Evolutionary conservation across 2,113 vertebrate genomes (phyloP), one percentile per base, ranked within the genome.

Genomic region (Himantopus leucocephalus): DNA sequence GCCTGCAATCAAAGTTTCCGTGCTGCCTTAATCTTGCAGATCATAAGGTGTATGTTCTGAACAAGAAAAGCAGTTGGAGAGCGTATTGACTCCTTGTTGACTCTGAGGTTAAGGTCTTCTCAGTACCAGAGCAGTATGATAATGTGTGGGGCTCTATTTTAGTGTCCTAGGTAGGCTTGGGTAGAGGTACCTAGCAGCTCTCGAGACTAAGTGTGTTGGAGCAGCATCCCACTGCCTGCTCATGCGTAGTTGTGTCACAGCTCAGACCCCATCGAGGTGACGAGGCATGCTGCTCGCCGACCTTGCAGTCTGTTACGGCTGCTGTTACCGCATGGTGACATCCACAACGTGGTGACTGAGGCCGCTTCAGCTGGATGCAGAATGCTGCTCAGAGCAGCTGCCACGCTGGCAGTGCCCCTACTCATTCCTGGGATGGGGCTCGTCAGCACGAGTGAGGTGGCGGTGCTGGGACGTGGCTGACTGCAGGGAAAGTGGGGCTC

Each of bases 171-270:
- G 32, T 35, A 67, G 41, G 22, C 50, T 85, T 71, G 32, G 59
- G n/a, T 18, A 67, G 52, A 63, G 17, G 22, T 74, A 17, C 17
- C 34, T 35, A 7, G 12, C 10, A 39, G 30, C 18, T 82, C 43
- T 26, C 12, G 16, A 59, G 52, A 14, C 9, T 17, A 39, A 70
- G 18, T 2, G 0, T 29, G 3, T 12, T 83, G 84, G 45, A 80
- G 53, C 67, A 68, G 56, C 30, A 9, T 68, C 39, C 39, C 0
- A 0, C 53, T 53, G 34, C 20, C 12, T 52, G 26, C 64, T 78
- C 0, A 0, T 9, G 8, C 0, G 0, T 52, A 26, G 39, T 10
- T 72, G 22, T 58, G 23, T 14, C 1, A 5, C 3, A 14, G 58
- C 43, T 91, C 35, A 21, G 66, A 34, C 20, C 9, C 5, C 9